These are phyloP conservation scores for Pluvialis apricaria DNA, from an alignment of 2,113 vertebrate species.

Conservation along the genomic window DNA sequence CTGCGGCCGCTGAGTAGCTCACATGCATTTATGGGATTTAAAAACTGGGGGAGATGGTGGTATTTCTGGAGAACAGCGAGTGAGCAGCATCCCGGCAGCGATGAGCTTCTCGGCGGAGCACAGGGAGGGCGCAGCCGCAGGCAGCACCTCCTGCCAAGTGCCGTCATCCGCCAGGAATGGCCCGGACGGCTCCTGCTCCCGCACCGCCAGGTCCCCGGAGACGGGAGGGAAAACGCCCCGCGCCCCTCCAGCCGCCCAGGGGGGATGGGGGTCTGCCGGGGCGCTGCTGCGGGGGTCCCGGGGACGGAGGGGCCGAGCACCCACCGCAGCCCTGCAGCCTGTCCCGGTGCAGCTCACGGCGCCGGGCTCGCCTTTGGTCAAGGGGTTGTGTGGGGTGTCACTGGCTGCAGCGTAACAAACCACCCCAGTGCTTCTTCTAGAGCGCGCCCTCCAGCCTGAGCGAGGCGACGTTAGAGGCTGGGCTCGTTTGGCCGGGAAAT, in stretches of 20 bases:
- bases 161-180: neutral
- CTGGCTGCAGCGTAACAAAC: neutral
- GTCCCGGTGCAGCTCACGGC: accelerated
- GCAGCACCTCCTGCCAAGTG: neutral
- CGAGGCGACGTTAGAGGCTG: neutral
- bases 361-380: neutral
- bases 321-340: neutral
- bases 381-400: neutral
- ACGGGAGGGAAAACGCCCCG: neutral
- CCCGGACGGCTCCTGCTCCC: neutral
- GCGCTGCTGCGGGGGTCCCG: neutral
- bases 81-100: neutral
- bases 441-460: neutral
- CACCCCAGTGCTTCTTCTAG: neutral
- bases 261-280: neutral
- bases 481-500: neutral
- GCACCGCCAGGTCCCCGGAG: neutral
- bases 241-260: neutral
- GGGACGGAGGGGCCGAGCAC: neutral
- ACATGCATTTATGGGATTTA: neutral
- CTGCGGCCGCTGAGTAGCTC: accelerated
- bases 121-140: neutral
- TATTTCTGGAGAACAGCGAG: neutral
- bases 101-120: neutral
- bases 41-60: neutral